phyloP scores from a whole-genome alignment of 2,888 invertebrate species.

The Pantelozetes paolii region DNA sequence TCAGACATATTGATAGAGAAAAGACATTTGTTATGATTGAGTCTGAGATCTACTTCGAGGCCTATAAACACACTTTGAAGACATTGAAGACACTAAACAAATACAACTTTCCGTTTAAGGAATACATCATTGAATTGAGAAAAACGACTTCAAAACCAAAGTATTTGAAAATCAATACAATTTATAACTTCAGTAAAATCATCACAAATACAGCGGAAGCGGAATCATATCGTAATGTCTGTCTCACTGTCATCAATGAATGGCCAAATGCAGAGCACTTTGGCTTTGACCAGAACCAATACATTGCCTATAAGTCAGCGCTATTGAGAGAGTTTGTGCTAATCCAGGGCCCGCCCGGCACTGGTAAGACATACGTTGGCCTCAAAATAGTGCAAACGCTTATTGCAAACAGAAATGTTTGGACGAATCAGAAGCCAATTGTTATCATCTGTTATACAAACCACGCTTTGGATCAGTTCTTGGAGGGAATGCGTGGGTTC shows the following conservation, averaged over 20 bases:
- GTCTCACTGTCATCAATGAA: slow-evolving; percentile 38
- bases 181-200: not conserved
- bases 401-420: slow-evolving; percentile 58
- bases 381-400: slow-evolving; percentile 67
- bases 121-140: slow-evolving; percentile 62
- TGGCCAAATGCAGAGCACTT: slow-evolving; percentile 58
- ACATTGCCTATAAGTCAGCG: slow-evolving; percentile 64
- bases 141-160: slow-evolving; percentile 27
- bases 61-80: slow-evolving; percentile 70
- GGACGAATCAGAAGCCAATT: slow-evolving; percentile 62
- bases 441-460: slow-evolving; percentile 77
- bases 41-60: slow-evolving; percentile 73
- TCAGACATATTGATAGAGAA: not conserved
- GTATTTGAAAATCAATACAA: not conserved
- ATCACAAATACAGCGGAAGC: too few species aligned
- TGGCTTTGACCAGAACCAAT: slow-evolving; percentile 64
- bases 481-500: slow-evolving; percentile 63
- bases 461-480: slow-evolving; percentile 79
- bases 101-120: slow-evolving; percentile 64
- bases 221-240: slow-evolving; percentile 21
- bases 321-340: slow-evolving; percentile 57
- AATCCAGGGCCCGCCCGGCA: slow-evolving; percentile 71
- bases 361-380: slow-evolving; percentile 77
- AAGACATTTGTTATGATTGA: slow-evolving; percentile 64
- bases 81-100: too few species aligned